Percentiles rank a stretch among this genome's conserved stretches.
phyloP scores from a whole-genome alignment of 2,797 vertebrate species.

The Enteromius afrohamiltoni region DNA sequence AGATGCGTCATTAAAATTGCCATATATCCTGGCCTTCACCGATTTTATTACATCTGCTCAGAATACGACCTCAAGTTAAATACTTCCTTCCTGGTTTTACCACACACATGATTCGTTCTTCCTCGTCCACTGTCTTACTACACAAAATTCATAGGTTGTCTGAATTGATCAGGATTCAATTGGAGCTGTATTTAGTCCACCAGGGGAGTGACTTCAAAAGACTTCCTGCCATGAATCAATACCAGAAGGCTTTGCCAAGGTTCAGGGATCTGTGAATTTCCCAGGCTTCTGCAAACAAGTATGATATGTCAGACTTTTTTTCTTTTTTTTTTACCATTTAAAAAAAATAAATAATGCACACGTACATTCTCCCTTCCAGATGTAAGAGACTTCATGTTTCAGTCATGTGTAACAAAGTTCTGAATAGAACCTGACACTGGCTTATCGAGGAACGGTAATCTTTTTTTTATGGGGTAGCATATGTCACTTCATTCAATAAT shows the following conservation, averaged over 20 bases:
- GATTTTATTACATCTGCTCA: conserved; percentile 62
- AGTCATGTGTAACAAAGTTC: conserved; percentile 16
- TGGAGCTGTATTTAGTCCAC: conserved; percentile 71
- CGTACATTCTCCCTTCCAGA: neutral
- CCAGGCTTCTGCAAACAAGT: conserved; percentile 45
- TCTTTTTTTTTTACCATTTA: neutral
- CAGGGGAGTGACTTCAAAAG: conserved; percentile 64
- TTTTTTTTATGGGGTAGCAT: conserved; percentile 74
- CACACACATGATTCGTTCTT: neutral
- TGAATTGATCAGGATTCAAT: conserved; percentile 45
- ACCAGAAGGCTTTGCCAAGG: conserved; percentile 55
- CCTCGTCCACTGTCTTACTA: neutral
- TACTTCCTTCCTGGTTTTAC: conserved; percentile 60
- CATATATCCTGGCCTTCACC: conserved; percentile 55
- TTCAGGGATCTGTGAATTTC: conserved; percentile 61
- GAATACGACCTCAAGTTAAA: conserved; percentile 59
- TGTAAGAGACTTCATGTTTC: conserved; percentile 7
- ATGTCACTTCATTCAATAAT: conserved; percentile 79
- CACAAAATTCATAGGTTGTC: conserved; percentile 20
- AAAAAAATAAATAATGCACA: conserved; percentile 10
- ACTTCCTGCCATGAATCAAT: conserved; percentile 75
- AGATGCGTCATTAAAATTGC: conserved; percentile 55
- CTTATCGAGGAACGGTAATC: conserved; percentile 74
- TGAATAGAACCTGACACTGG: conserved; percentile 15
- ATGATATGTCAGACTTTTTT: conserved; percentile 12